Percentiles rank a stretch among this genome's conserved stretches.
phyloP scores from a whole-genome alignment of 2,113 vertebrate species.

The Hoplias malabaricus region DNA sequence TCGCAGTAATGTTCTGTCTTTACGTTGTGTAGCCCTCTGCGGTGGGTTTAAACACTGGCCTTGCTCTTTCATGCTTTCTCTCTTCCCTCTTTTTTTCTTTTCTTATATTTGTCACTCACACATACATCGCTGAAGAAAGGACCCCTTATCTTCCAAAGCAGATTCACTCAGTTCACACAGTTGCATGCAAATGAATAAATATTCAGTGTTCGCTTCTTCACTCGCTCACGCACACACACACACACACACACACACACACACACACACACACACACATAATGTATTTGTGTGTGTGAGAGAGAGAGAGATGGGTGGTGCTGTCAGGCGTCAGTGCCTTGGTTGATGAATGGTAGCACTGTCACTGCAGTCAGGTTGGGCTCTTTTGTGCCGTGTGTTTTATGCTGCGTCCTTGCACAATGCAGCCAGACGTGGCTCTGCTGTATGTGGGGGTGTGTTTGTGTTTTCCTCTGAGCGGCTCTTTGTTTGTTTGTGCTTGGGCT shows the following conservation, averaged over 20 bases:
- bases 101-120: constrained; percentile 44
- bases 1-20: background rate
- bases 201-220: constrained; percentile 41
- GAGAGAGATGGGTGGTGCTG: constrained; percentile 67
- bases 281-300: constrained; percentile 39
- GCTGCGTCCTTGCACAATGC: constrained; percentile 57
- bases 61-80: constrained; percentile 8
- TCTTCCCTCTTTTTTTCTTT: background rate
- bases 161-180: constrained; percentile 69
- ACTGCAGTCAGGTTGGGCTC: constrained; percentile 67
- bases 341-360: constrained; percentile 76
- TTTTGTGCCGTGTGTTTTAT: constrained; percentile 64
- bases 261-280: constrained; percentile 53
- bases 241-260: constrained; percentile 35
- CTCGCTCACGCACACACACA: constrained; percentile 14
- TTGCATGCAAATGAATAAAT: constrained; percentile 73
- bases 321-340: constrained; percentile 33
- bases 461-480: constrained; percentile 20
- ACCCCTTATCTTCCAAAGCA: constrained; percentile 69
- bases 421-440: constrained; percentile 32
- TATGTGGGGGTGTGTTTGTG: constrained; percentile 46
- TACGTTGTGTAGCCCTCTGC: background rate
- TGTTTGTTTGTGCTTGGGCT: constrained; percentile 46
- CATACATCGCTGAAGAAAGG: constrained; percentile 62
- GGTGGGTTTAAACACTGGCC: background rate